Evolutionary conservation across 2,888 invertebrate species (phyloP).

Genomic region (Melieria picta): DNA sequence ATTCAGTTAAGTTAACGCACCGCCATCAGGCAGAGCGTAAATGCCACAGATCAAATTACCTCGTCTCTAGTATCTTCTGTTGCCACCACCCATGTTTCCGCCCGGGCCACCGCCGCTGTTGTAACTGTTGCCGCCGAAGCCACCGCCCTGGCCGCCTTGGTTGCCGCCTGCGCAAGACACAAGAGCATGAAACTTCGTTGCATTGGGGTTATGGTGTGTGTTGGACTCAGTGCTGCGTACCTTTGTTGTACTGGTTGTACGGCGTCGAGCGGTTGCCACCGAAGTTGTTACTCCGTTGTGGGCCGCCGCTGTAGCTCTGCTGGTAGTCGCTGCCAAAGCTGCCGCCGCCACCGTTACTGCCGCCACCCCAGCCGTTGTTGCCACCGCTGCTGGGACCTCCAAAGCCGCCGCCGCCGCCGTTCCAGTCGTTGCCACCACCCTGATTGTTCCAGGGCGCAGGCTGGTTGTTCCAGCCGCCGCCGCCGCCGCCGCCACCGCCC

Average conservation of each 20-base stretch:
- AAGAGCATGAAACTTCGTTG: not conserved
- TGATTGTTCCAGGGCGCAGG: conserved; percentile 64
- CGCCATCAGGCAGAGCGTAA: conserved; percentile 18
- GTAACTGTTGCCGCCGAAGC: conserved; percentile 56
- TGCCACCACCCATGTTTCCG: conserved; percentile 58
- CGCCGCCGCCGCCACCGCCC: conserved; percentile 49
- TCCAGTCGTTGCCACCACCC: conserved; percentile 49
- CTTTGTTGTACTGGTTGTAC: conserved; percentile 58
- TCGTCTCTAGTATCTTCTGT: conserved; percentile 55
- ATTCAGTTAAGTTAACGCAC: not conserved
- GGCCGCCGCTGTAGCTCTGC: conserved; percentile 85
- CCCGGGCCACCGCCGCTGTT: conserved; percentile 53
- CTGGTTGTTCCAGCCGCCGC: conserved; percentile 63
- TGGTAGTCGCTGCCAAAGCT: conserved; percentile 75
- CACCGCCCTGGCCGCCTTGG: conserved; percentile 48
- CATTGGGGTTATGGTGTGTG: not conserved
- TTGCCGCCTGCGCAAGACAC: conserved; percentile 48
- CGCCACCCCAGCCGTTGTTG: conserved; percentile 43
- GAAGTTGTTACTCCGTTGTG: conserved; percentile 73
- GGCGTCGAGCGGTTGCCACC: conserved; percentile 60
- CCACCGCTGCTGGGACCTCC: conserved; percentile 66
- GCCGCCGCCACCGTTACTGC: conserved; percentile 45
- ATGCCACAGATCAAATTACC: not conserved
- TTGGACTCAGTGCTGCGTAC: conserved; percentile 39
- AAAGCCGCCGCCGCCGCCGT: conserved; percentile 61